These are phyloP conservation scores for Rhagonycha fulva DNA, from an alignment of 2,888 invertebrate species.

Conservation along the genomic window DNA sequence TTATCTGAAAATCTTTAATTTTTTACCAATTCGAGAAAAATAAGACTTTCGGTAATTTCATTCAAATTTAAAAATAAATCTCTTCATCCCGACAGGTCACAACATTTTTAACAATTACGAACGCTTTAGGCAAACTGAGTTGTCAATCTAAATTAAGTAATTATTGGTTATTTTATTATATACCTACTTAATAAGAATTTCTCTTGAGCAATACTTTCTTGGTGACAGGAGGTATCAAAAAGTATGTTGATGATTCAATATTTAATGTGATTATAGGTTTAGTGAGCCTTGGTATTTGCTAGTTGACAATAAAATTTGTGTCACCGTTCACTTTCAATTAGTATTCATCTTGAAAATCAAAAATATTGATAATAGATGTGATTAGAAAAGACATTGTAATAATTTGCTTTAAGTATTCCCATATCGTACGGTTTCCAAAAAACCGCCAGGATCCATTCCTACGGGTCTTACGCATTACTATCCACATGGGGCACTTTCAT, in stretches of 20 bases:
- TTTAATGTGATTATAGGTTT: neutral
- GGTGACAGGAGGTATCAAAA: neutral
- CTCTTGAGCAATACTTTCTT: neutral
- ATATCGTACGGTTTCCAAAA: too few species aligned
- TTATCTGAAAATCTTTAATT: neutral
- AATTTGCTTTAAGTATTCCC: too few species aligned
- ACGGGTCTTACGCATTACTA: too few species aligned
- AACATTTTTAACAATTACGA: neutral
- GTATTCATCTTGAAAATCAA: too few species aligned
- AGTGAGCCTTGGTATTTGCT: too few species aligned
- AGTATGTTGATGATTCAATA: neutral
- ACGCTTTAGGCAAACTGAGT: neutral
- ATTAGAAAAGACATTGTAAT: too few species aligned
- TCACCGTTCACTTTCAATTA: too few species aligned
- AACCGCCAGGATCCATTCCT: too few species aligned
- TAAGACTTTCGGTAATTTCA: neutral
- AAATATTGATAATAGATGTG: too few species aligned
- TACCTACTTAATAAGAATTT: neutral
- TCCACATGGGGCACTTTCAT: too few species aligned
- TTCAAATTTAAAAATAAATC: neutral
- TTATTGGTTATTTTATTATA: neutral
- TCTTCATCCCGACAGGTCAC: neutral
- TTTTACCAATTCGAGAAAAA: neutral
- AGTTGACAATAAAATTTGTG: too few species aligned
- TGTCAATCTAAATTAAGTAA: neutral